Evolutionary conservation across 2,113 vertebrate species (phyloP).

Genomic region (Rhinolophus sinicus): DNA sequence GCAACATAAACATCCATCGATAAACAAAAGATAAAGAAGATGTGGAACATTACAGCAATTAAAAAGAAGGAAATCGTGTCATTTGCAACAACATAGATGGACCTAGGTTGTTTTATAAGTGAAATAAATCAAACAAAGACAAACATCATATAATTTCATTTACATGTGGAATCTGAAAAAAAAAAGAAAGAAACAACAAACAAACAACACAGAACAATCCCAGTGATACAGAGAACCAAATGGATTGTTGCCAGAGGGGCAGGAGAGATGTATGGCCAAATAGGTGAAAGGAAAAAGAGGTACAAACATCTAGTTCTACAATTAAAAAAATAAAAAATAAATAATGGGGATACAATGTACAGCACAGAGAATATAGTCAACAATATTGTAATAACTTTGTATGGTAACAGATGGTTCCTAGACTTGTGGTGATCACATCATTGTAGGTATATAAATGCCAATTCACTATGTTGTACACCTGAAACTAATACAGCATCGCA

Average conservation of each 20-base stretch:
- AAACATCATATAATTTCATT: background rate
- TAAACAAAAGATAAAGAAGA: background rate
- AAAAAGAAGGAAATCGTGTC: too few relatives aligned
- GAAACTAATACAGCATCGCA: too few relatives aligned
- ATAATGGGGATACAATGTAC: background rate
- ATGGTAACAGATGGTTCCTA: background rate
- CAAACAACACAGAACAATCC: background rate
- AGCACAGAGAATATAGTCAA: background rate
- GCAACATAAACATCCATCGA: too few relatives aligned
- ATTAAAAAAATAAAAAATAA: too few relatives aligned
- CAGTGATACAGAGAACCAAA: background rate
- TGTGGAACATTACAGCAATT: background rate
- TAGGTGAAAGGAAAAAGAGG: background rate
- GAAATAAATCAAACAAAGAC: background rate
- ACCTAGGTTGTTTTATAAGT: background rate
- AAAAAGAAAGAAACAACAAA: background rate
- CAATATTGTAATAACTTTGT: background rate
- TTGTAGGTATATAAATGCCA: too few relatives aligned
- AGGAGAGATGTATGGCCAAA: background rate
- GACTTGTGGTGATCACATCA: too few relatives aligned
- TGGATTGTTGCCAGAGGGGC: background rate
- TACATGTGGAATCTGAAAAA: too few relatives aligned
- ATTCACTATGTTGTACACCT: too few relatives aligned
- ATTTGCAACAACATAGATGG: background rate
- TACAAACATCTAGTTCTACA: too few relatives aligned